Base-by-base conservation (phyloP, 2,113 vertebrate genomes). In the Burhinus bistriatus region DNA sequence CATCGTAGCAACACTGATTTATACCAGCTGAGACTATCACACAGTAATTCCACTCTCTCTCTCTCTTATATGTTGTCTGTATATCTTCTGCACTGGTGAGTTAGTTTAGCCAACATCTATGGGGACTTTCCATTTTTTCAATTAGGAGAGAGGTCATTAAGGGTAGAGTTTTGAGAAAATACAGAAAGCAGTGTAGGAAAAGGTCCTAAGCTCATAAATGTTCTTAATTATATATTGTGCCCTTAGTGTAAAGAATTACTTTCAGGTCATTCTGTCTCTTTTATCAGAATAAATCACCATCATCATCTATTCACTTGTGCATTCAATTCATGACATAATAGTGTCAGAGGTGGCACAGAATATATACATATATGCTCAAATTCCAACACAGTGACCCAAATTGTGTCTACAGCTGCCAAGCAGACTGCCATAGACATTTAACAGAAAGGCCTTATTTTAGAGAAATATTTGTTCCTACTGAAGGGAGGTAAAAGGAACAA, bases 251-350 rank as follows among this genome's bases (percentile, higher is more conserved):
- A 97, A 96, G 62, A 80, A 95, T 97, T 95, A 86, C 89, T 85
- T 94, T 96, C 29, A 81, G 92, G 88, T 94, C 78, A 89, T 87
- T 92, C 29, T 57, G 36, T 90, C 82, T 92, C 75, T 97, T 98
- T 97, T 94, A 92, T 96, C 81, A 84, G 91, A 97, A 97, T 96
- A 98, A 98, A 97, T 97, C 85, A 93, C 83, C 77, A 81, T 96
- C 94, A 96, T 96, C 92, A 95, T 87, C 90, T 97, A 83, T 71
- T 97, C 95, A 92, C 81, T 96, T 84, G 83, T 94, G 45, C 77
- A 70, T 89, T 97, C 88, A 90, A 70, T 94, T 94, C 72, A 78
- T 89, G 89, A 96, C 94, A 97, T 93, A 90, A 95, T 97, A 93
- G 94, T 98, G 93, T 97, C 97, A 98, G 89, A 92, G 94, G 90